phyloP scores from a whole-genome alignment of 2,797 vertebrate genomes.

The Pelobates cultripes region DNA sequence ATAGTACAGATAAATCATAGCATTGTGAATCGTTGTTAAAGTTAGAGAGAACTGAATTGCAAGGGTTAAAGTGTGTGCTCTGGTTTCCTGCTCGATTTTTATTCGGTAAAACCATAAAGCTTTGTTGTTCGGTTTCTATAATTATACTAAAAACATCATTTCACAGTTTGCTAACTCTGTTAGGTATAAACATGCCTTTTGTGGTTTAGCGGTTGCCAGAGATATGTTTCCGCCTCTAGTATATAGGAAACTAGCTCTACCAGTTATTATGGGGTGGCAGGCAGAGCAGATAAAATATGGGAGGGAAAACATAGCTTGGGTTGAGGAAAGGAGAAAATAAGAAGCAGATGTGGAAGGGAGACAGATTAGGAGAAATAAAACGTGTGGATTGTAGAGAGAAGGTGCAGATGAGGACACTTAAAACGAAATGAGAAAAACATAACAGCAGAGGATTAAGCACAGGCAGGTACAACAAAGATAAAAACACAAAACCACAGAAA shows the following conservation, averaged over 20 bases:
- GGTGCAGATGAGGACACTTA: slow-evolving; percentile 14
- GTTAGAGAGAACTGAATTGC: not conserved
- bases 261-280: slow-evolving; percentile 28
- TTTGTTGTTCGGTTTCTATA: slow-evolving; percentile 35
- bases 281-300: not conserved
- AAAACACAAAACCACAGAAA: no score
- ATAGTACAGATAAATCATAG: no score
- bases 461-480: no score
- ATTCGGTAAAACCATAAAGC: not conserved
- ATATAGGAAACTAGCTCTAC: slow-evolving; percentile 42
- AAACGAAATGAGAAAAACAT: not conserved
- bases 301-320: not conserved
- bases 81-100: not conserved
- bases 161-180: slow-evolving; percentile 61
- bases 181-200: slow-evolving; percentile 64
- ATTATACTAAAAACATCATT: slow-evolving; percentile 58
- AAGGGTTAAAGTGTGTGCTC: not conserved
- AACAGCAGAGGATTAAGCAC: not conserved
- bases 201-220: slow-evolving; percentile 64
- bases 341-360: slow-evolving; percentile 15
- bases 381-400: not conserved
- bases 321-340: slow-evolving; percentile 1
- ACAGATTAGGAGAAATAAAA: not conserved
- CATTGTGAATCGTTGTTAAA: not conserved
- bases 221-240: slow-evolving; percentile 55